Percentiles rank a stretch among this genome's conserved stretches.
These are phyloP conservation scores for Lithophane leautieri DNA, from an alignment of 2,888 invertebrate genomes.

Conservation along the genomic window DNA sequence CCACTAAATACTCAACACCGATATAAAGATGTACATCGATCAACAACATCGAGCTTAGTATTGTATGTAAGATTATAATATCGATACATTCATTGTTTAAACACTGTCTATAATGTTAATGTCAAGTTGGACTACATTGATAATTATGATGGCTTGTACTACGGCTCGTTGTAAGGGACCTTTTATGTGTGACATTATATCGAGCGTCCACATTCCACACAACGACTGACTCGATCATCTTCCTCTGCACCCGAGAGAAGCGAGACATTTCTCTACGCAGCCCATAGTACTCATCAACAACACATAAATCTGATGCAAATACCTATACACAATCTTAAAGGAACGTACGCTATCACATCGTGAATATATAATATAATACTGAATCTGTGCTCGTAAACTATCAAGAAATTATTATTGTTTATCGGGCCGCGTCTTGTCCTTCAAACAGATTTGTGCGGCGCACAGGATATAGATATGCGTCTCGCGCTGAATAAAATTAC, in stretches of 20 bases:
- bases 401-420: slow-evolving; percentile 42
- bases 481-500: slow-evolving; percentile 20
- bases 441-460: slow-evolving; percentile 12
- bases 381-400: slow-evolving; percentile 57
- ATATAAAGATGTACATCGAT: slow-evolving; percentile 67
- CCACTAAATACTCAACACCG: slow-evolving; percentile 62
- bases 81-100: slow-evolving; percentile 52
- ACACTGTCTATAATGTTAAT: too few relatives aligned
- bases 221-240: slow-evolving; percentile 56
- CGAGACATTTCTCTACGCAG: not conserved
- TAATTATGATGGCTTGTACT: slow-evolving; percentile 29
- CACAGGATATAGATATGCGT: slow-evolving; percentile 6
- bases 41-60: slow-evolving; percentile 65
- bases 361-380: slow-evolving; percentile 61
- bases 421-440: slow-evolving; percentile 30
- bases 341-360: slow-evolving; percentile 64
- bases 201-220: slow-evolving; percentile 60
- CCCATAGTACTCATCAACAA: slow-evolving; percentile 28
- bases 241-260: slow-evolving; percentile 17
- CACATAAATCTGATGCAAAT: slow-evolving; percentile 50
- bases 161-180: slow-evolving; percentile 9
- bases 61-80: slow-evolving; percentile 49
- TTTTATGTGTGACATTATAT: slow-evolving; percentile 10
- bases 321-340: slow-evolving; percentile 55
- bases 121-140: slow-evolving; percentile 40